Evolutionary conservation across 64 coral and sea anemone species (phyloP).

Genomic region (Montipora foliosa): DNA sequence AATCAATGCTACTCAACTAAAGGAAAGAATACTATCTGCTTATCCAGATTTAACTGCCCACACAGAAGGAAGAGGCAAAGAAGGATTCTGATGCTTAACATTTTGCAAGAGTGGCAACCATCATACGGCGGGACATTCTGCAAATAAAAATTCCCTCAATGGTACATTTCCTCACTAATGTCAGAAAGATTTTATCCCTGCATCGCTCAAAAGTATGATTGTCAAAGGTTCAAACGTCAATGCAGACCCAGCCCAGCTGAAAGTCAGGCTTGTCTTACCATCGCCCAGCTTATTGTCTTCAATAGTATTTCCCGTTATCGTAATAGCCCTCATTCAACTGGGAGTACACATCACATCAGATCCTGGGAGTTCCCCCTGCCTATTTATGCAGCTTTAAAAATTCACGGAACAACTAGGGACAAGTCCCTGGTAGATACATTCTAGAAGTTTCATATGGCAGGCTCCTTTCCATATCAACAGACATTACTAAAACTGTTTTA

Average conservation of each 20-base stretch:
- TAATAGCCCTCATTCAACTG: conserved; percentile 26
- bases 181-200: conserved; percentile 24
- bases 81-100: conserved; percentile 54
- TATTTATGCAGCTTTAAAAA: conserved; percentile 24
- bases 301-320: conserved; percentile 44
- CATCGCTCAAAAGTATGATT: conserved; percentile 19
- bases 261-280: neutral
- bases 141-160: conserved; percentile 61
- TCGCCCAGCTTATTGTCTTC: conserved; percentile 52
- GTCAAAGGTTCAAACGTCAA: conserved; percentile 41
- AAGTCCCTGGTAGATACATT: conserved; percentile 44
- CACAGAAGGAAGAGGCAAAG: conserved; percentile 46
- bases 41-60: conserved; percentile 50
- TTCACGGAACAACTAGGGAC: conserved; percentile 74
- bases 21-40: conserved; percentile 46
- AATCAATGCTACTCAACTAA: conserved; percentile 54
- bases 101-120: conserved; percentile 53
- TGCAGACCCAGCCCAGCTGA: neutral
- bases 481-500: conserved; percentile 39
- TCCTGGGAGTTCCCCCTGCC: conserved; percentile 36
- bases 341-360: conserved; percentile 49
- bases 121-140: conserved; percentile 65
- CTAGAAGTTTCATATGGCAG: conserved; percentile 65
- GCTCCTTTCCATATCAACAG: conserved; percentile 23
- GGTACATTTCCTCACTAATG: conserved; percentile 63